Percentiles rank a stretch among this genome's conserved stretches.
Evolutionary conservation across 2,888 invertebrate species (phyloP).

Genomic region (Campoplex nolae): DNA sequence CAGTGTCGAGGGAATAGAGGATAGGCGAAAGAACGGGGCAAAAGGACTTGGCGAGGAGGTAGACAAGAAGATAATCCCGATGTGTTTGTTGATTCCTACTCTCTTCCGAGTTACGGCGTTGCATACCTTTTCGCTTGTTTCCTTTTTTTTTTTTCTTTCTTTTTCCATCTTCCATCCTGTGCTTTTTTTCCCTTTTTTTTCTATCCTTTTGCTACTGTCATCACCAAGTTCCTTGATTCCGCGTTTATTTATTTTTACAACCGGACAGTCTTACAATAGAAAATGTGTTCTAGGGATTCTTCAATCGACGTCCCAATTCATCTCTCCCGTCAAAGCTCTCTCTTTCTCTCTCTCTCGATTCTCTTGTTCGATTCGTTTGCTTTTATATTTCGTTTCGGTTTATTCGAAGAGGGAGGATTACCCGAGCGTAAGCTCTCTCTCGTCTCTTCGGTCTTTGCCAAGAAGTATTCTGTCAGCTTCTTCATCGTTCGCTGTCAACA

Average conservation of each 20-base stretch:
- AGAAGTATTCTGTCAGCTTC: conserved; percentile 50
- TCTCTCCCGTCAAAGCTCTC: conserved; percentile 22
- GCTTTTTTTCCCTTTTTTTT: conserved; percentile 65
- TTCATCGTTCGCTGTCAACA: conserved; percentile 23
- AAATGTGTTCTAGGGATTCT: conserved; percentile 70
- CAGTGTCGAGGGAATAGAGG: conserved; percentile 59
- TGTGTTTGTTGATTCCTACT: conserved; percentile 74
- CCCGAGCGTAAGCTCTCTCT: not conserved
- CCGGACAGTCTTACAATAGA: conserved; percentile 18
- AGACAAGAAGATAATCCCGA: conserved; percentile 69
- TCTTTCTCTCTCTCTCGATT: not conserved
- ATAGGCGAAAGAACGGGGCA: conserved; percentile 53
- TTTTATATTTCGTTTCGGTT: conserved; percentile 29
- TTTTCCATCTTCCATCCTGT: conserved; percentile 62
- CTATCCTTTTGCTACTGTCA: conserved; percentile 13
- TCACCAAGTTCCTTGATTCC: conserved; percentile 22
- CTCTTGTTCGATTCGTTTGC: conserved; percentile 29
- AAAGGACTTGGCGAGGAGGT: conserved; percentile 53
- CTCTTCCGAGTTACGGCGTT: conserved; percentile 60
- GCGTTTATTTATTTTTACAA: conserved; percentile 24
- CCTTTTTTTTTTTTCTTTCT: conserved; percentile 42
- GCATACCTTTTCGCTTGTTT: conserved; percentile 45
- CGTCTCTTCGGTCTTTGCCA: conserved; percentile 48
- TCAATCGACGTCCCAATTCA: conserved; percentile 74
- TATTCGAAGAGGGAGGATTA: conserved; percentile 18